Evolutionary conservation across 2,113 vertebrate species (phyloP), one percentile per base, ranked within the genome.

Genomic region (Ptilorrhoa leucosticta): DNA sequence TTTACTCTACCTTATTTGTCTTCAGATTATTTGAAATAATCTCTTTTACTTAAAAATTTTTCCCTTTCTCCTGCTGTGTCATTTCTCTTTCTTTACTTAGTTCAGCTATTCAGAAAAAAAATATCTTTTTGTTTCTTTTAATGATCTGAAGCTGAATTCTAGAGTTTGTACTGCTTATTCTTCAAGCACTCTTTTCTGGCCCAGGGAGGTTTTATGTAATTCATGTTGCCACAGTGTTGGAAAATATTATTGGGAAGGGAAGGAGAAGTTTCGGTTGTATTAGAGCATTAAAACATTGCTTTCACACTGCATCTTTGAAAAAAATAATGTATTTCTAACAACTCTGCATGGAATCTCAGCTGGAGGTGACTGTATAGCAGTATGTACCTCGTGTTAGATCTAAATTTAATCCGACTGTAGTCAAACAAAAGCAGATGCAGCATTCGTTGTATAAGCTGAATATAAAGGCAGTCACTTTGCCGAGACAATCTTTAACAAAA

Each of bases 261-360:
- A 58, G 70, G 28, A 45, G 35, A 65, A 48, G 22, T 81, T 95
- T 83, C 42, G 42, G 22, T 90, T 90, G 50, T 73, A 71, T 56
- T 61, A 83, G 58, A 92, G 86, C 83, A 92, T 91, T 88, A 61
- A 79, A 94, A 86, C 37, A 82, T 96, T 93, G 50, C 65, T 48
- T 87, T 58, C 78, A 73, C 76, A n/a, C 42, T 88, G 86, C 71
- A 89, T 86, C 69, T 92, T 48, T 91, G 65, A 87, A 93, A 96
- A 96, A 96, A 96, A 82, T 58, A 88, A 85, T 87, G 42, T 44
- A 48, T 94, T 95, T 96, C 53, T 90, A 95, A 70, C 87, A 92
- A 69, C 0, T 0, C 68, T 56, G 47, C 33, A 21, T 40, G 69
- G 80, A 72, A 14, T 82, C 68, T 77, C 63, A 81, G 56, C 56